Evolutionary conservation across 2,888 invertebrate species (phyloP).

Genomic region (Lithophane socia): DNA sequence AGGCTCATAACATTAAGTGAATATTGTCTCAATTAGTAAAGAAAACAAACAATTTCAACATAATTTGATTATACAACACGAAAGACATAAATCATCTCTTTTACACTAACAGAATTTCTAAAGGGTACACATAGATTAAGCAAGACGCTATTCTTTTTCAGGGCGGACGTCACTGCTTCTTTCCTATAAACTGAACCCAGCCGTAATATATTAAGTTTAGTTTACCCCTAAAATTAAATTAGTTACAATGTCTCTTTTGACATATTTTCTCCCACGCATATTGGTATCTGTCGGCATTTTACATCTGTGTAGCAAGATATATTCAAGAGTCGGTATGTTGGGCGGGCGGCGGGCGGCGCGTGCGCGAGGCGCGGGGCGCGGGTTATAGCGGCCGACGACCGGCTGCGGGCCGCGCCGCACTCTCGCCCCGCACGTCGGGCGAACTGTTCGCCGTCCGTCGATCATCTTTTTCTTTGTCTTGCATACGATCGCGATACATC

Average conservation of each 20-base stretch:
- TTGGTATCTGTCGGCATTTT: slow-evolving; percentile 81
- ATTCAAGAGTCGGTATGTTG: slow-evolving; percentile 79
- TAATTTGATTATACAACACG: background rate
- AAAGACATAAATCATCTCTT: background rate
- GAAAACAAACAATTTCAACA: background rate
- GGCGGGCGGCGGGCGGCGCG: slow-evolving; percentile 83
- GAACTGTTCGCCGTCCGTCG: slow-evolving; percentile 69
- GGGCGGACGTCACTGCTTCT: background rate
- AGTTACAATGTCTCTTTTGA: slow-evolving; percentile 59
- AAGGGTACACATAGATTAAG: background rate
- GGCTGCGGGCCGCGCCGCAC: slow-evolving; percentile 79
- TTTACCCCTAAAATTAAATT: slow-evolving; percentile 45
- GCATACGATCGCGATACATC: slow-evolving; percentile 76
- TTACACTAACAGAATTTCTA: background rate
- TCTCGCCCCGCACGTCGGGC: slow-evolving; percentile 83
- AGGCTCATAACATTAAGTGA: background rate
- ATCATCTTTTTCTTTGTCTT: slow-evolving; percentile 80
- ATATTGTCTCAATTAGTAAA: background rate
- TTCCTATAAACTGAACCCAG: slow-evolving; percentile 13
- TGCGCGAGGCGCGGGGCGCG: slow-evolving; percentile 79
- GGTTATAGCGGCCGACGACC: slow-evolving; percentile 75
- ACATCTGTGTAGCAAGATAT: slow-evolving; percentile 82
- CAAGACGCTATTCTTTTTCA: background rate
- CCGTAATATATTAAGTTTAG: slow-evolving; percentile 37
- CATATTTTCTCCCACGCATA: slow-evolving; percentile 74